Evolutionary conservation across 1,140 invertebrate genomes (phyloP), one percentile per base, ranked within the genome.

Genomic region (Thrips palmi): DNA sequence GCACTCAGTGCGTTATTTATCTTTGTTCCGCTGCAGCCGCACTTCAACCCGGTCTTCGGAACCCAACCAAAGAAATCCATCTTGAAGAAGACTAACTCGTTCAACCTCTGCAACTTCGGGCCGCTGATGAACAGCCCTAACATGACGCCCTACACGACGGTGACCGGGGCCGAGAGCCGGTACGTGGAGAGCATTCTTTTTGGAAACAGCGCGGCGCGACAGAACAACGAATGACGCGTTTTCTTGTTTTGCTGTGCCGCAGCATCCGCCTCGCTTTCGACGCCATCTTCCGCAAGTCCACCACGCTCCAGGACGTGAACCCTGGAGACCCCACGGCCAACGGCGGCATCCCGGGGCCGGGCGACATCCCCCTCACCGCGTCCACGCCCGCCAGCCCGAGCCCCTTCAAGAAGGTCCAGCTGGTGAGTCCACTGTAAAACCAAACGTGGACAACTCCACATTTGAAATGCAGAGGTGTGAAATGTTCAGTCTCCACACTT

Each of bases 41-140:
- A 51, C 18, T 50, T 44, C 39, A 55, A 64, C 38, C 72, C 71
- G 2, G 54, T 70, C 4, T 68, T 68, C 50, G 68, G 68, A 12
- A 57, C 57, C 0, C 66, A 71, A 47, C 78, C 79, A 3, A 75
- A 74, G 37, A 91, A 91, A 54, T 89, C 84, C 0, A 91, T 91
- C 50, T 58, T 91, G 30, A 91, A 91, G 62, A 89, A 89, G 57
- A 88, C 84, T 0, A 83, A 87, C 57, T 88, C 82, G 4, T 88
- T 85, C 52, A 88, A 77, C 3, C 50, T 85, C 8, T 80, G 74
- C 46, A 69, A 70, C 25, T 77, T 74, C 52, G 68, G 67, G 45
- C 76, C 76, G 11, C 49, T 70, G 14, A 57, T 64, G 2, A 66
- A 64, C n/a, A 74, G 68, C 48, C 77, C 77, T 7, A 70, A 65